Evolutionary conservation across 1,140 invertebrate species (phyloP).

Genomic region (Solen grandis): DNA sequence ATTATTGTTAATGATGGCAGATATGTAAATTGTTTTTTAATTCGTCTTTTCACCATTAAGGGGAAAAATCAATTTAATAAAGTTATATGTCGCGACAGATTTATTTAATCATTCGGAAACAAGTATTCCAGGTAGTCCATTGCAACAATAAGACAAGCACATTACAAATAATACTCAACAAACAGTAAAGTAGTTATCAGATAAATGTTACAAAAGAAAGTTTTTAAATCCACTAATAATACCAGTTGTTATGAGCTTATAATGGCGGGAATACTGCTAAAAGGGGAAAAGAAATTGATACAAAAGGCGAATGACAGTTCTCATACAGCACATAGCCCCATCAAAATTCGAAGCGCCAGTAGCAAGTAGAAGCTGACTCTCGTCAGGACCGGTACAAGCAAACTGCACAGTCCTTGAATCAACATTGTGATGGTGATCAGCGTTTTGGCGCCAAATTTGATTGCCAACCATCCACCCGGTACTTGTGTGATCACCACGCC

Average conservation of each 20-base stretch:
- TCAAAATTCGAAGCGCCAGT: constrained; percentile 1
- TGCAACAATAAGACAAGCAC: too few species aligned
- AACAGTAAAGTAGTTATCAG: constrained; percentile 14
- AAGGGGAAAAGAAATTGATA: not conserved
- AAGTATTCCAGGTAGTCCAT: too few species aligned
- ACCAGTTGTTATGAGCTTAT: not conserved
- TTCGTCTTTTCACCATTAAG: too few species aligned
- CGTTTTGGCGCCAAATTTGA: constrained; percentile 77
- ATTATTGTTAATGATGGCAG: too few species aligned
- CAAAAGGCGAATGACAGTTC: not conserved
- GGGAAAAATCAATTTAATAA: too few species aligned
- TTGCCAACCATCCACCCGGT: constrained; percentile 88
- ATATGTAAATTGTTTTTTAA: too few species aligned
- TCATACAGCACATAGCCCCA: constrained; percentile 40
- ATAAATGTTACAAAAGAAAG: not conserved
- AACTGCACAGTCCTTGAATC: constrained; percentile 18
- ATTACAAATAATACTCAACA: too few species aligned
- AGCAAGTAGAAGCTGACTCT: constrained; percentile 7
- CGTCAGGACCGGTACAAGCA: constrained; percentile 39
- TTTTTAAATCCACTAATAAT: not conserved
- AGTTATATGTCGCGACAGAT: too few species aligned
- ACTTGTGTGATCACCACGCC: constrained; percentile 88
- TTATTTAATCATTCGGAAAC: too few species aligned
- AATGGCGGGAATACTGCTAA: not conserved
- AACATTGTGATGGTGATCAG: constrained; percentile 55